These are phyloP conservation scores for Leucophora obtusa DNA, from an alignment of 2,888 invertebrate genomes.

Conservation along the genomic window DNA sequence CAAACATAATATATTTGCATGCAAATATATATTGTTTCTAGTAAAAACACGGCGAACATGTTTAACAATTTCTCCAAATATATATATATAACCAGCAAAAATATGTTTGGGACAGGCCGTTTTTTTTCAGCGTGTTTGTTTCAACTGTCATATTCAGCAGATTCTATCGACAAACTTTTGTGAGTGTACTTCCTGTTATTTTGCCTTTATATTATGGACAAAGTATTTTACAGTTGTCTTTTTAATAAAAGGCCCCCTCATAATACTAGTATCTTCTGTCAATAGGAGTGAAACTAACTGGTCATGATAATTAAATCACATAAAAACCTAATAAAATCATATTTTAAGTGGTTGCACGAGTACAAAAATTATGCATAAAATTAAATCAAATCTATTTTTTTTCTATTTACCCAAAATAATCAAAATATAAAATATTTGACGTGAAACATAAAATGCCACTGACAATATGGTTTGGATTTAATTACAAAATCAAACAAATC, in stretches of 20 bases:
- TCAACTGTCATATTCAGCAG: too few relatives aligned
- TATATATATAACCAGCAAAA: too few relatives aligned
- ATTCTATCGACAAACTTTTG: too few relatives aligned
- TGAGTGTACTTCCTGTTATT: too few relatives aligned
- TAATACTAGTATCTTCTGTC: neutral
- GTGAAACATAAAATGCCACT: slow-evolving; percentile 31
- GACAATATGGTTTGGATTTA: slow-evolving; percentile 51
- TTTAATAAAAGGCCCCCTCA: neutral
- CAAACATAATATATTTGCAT: too few relatives aligned
- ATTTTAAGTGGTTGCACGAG: slow-evolving; percentile 34
- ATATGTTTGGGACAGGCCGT: too few relatives aligned
- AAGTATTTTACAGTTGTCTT: too few relatives aligned
- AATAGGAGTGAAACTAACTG: neutral
- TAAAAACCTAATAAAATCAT: slow-evolving; percentile 42
- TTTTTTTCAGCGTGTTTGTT: too few relatives aligned
- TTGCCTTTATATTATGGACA: too few relatives aligned
- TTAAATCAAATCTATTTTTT: slow-evolving; percentile 48
- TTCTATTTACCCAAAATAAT: slow-evolving; percentile 5
- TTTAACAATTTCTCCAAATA: too few relatives aligned
- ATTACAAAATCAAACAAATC: slow-evolving; percentile 52
- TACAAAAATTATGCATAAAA: slow-evolving; percentile 40
- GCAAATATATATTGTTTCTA: too few relatives aligned
- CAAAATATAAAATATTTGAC: slow-evolving; percentile 38
- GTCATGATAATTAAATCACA: neutral
- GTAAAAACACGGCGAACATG: too few relatives aligned